Conservation (phyloP, 1,140 invertebrate species). For the Cryptotermes secundus region DNA sequence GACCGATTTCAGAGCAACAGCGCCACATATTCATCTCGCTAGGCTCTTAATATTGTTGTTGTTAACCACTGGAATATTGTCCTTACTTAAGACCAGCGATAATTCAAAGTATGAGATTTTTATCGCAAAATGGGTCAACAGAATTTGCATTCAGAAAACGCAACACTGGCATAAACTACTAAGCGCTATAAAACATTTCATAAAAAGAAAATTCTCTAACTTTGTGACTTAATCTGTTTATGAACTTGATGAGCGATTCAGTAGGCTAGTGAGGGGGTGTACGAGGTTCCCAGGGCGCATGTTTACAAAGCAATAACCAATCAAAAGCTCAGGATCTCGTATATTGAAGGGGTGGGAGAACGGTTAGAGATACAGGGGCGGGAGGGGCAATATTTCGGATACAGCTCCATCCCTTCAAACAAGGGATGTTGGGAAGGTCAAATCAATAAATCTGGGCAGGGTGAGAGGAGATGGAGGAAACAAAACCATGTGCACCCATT, state of each 20-base stretch:
- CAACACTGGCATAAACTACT: too few relatives aligned
- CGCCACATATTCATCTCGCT: neutral
- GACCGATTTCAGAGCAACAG: neutral
- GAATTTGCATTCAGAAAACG: too few relatives aligned
- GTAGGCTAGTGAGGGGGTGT: neutral
- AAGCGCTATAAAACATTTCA: too few relatives aligned
- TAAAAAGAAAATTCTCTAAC: neutral
- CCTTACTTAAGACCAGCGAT: too few relatives aligned
- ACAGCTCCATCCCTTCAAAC: neutral
- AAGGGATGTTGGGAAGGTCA: neutral
- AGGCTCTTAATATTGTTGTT: too few relatives aligned
- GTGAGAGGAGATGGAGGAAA: neutral
- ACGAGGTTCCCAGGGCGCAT: neutral
- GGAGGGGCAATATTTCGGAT: neutral
- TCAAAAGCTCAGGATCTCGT: neutral
- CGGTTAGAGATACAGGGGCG: neutral
- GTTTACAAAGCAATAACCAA: slow-evolving; percentile 6
- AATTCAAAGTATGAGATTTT: too few relatives aligned
- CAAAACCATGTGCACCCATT: neutral
- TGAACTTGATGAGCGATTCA: neutral
- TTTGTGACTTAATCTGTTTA: neutral
- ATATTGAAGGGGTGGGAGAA: neutral
- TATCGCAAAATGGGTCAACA: too few relatives aligned
- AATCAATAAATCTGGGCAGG: slow-evolving; percentile 16
- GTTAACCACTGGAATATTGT: too few relatives aligned